phyloP scores from a whole-genome alignment of 1,140 invertebrate species.

The Leguminivora glycinivorella region DNA sequence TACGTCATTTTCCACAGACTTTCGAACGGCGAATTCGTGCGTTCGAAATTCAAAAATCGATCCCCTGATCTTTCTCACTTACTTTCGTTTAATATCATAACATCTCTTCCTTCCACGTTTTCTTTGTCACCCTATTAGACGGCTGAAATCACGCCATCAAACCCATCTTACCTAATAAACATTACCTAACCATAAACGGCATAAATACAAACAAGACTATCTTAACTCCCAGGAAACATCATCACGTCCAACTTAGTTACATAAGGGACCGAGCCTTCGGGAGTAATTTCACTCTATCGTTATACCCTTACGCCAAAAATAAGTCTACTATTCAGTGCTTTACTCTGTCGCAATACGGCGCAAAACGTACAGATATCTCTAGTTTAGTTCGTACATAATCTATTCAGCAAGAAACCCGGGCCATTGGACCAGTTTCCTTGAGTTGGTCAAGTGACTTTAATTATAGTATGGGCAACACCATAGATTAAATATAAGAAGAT shows the following conservation, averaged over 20 bases:
- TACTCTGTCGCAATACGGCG: neutral
- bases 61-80: too few relatives aligned
- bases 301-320: neutral
- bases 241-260: constrained; percentile 9
- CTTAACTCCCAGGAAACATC: constrained; percentile 4
- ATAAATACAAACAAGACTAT: constrained; percentile 9
- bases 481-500: too few relatives aligned
- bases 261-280: constrained; percentile 6
- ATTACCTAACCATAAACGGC: neutral
- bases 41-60: too few relatives aligned
- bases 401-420: constrained; percentile 9
- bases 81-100: too few relatives aligned
- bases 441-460: constrained; percentile 12
- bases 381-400: neutral
- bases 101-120: too few relatives aligned
- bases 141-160: neutral
- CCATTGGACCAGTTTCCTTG: constrained; percentile 3
- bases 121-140: too few relatives aligned
- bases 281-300: constrained; percentile 4
- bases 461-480: neutral
- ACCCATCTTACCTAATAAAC: neutral
- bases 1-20: too few relatives aligned
- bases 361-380: neutral
- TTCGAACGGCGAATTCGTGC: too few relatives aligned
- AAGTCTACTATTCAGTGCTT: neutral